Evolutionary conservation across 2,888 invertebrate genomes (phyloP).

Genomic region (Latheticus oryzae): DNA sequence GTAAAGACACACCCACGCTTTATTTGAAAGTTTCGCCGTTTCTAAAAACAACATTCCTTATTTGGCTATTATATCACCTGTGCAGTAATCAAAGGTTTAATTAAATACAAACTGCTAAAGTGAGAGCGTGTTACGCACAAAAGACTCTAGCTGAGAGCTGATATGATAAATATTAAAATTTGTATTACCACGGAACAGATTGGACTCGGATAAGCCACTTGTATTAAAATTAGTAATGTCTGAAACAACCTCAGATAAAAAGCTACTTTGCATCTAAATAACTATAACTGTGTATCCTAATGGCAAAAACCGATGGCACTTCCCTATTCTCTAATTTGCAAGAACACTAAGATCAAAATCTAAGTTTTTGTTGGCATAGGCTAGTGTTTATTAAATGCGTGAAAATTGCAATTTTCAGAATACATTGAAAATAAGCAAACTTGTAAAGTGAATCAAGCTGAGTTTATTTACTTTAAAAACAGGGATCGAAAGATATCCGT

Average conservation of each 20-base stretch:
- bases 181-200: slow-evolving; percentile 9
- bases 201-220: slow-evolving; percentile 14
- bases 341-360: slow-evolving; percentile 16
- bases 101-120: slow-evolving; percentile 9
- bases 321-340: slow-evolving; percentile 1
- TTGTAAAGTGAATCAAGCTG: too few relatives aligned
- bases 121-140: slow-evolving; percentile 1
- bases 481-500: too few relatives aligned
- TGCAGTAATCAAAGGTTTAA: slow-evolving; percentile 16
- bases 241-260: slow-evolving; percentile 15
- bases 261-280: slow-evolving; percentile 30
- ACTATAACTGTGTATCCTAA: slow-evolving; percentile 15
- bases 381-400: too few relatives aligned
- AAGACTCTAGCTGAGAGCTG: slow-evolving; percentile 7
- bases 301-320: not conserved
- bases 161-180: slow-evolving; percentile 13
- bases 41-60: slow-evolving; percentile 18
- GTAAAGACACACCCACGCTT: slow-evolving; percentile 28
- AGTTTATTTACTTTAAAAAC: too few relatives aligned
- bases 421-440: too few relatives aligned
- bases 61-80: slow-evolving; percentile 17
- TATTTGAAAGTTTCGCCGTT: slow-evolving; percentile 22
- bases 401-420: too few relatives aligned
- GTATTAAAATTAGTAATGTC: slow-evolving; percentile 19
- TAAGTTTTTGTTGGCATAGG: too few relatives aligned